A percentile compares a stretch with the other conserved stretches of the same genome.
Evolutionary conservation across 2,113 vertebrate genomes (phyloP).

Genomic region (Petaurus breviceps): DNA sequence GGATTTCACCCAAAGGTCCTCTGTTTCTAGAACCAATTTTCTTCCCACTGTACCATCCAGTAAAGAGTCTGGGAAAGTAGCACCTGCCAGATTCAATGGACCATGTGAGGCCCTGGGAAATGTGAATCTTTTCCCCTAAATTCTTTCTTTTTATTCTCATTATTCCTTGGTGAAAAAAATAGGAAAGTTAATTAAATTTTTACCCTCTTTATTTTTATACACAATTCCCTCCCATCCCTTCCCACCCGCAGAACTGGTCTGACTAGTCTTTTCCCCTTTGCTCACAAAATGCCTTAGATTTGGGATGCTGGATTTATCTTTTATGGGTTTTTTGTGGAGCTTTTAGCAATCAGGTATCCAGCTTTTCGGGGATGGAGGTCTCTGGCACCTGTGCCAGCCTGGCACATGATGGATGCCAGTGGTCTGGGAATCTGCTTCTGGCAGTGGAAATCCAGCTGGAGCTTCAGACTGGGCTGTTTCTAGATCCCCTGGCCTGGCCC

Average conservation of each 20-base stretch:
- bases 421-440: not conserved
- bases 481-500: not conserved
- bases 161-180: not conserved
- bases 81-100: too few species aligned
- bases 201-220: not conserved
- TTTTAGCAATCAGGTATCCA: not conserved
- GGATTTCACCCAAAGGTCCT: too few species aligned
- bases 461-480: not conserved
- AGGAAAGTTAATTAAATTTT: not conserved
- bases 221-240: not conserved
- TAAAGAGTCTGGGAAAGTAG: too few species aligned
- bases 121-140: not conserved
- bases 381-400: not conserved
- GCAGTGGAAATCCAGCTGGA: not conserved
- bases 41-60: not conserved
- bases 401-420: not conserved
- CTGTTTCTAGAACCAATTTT: not conserved
- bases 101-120: not conserved
- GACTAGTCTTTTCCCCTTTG: not conserved
- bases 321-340: not conserved
- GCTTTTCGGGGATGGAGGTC: not conserved
- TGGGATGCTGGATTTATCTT: not conserved
- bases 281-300: not conserved
- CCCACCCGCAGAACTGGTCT: not conserved
- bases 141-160: not conserved